Evolutionary conservation across 2,113 vertebrate genomes (phyloP).

Genomic region (Labeo rohita): DNA sequence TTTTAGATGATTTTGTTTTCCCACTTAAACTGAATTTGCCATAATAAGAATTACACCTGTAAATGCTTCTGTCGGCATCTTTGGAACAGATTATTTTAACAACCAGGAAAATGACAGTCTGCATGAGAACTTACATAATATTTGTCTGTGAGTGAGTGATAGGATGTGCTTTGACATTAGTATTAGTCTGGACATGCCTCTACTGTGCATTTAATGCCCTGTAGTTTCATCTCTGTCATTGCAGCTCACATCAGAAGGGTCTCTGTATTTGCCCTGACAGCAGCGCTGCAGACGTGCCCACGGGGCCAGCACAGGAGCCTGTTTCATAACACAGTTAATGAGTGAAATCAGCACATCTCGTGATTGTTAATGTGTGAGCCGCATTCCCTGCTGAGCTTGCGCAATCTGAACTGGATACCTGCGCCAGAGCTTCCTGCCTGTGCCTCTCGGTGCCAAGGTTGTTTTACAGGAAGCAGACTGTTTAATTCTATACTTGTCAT

Average conservation of each 20-base stretch:
- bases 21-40: too few species aligned
- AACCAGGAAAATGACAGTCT: background rate
- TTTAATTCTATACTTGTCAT: slow-evolving; percentile 40
- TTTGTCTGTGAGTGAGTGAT: slow-evolving; percentile 1
- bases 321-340: slow-evolving; percentile 43
- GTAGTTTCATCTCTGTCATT: slow-evolving; percentile 29
- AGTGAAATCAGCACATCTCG: slow-evolving; percentile 45
- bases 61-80: background rate
- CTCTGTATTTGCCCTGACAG: background rate
- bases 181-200: slow-evolving; percentile 22
- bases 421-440: slow-evolving; percentile 34
- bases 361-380: slow-evolving; percentile 19
- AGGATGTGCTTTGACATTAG: slow-evolving; percentile 13
- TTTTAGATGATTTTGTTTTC: background rate
- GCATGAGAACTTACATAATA: background rate
- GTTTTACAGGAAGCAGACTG: slow-evolving; percentile 50
- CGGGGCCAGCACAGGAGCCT: background rate
- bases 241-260: background rate
- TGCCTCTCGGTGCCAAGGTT: slow-evolving; percentile 8
- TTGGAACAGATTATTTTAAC: background rate
- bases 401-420: slow-evolving; percentile 51
- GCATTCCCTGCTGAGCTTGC: slow-evolving; percentile 49
- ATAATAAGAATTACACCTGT: too few species aligned
- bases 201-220: slow-evolving; percentile 9
- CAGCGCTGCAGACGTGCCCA: slow-evolving; percentile 15